Conservation (phyloP, 2,888 invertebrate genomes). For the Phasia obesa region DNA sequence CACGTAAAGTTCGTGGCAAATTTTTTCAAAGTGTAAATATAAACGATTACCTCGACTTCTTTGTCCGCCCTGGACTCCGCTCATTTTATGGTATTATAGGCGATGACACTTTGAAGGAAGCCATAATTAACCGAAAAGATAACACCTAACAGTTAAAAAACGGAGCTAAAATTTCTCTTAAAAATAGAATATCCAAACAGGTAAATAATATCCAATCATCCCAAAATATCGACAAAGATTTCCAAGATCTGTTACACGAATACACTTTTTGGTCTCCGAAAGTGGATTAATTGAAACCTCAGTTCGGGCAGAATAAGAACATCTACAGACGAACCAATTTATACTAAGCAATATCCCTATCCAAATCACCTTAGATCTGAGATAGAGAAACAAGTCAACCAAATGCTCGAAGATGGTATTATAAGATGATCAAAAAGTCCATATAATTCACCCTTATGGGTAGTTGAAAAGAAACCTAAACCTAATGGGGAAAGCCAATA, state of each 20-base stretch:
- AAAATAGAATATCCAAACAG: background rate
- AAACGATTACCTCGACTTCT: background rate
- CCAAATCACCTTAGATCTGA: conserved; percentile 28
- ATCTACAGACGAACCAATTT: conserved; percentile 56
- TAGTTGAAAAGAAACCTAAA: too few species aligned
- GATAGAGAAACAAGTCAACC: conserved; percentile 3
- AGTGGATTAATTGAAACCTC: conserved; percentile 43
- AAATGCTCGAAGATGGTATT: conserved; percentile 19
- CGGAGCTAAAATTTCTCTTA: background rate
- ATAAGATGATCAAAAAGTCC: conserved; percentile 29
- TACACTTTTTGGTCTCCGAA: conserved; percentile 45
- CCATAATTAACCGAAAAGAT: background rate
- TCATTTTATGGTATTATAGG: background rate
- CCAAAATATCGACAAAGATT: background rate
- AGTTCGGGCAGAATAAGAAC: conserved; percentile 63
- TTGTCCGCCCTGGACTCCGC: background rate
- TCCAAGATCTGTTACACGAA: conserved; percentile 36
- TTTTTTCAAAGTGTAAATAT: background rate
- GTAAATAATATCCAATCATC: background rate
- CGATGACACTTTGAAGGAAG: background rate
- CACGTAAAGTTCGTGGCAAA: background rate
- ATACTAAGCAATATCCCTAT: conserved; percentile 63
- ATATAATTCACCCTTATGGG: conserved; percentile 29
- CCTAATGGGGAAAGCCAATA: too few species aligned
- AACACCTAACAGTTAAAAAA: background rate